These are phyloP conservation scores for Camponotus vicinus DNA, from an alignment of 1,140 invertebrate species.

Conservation along the genomic window DNA sequence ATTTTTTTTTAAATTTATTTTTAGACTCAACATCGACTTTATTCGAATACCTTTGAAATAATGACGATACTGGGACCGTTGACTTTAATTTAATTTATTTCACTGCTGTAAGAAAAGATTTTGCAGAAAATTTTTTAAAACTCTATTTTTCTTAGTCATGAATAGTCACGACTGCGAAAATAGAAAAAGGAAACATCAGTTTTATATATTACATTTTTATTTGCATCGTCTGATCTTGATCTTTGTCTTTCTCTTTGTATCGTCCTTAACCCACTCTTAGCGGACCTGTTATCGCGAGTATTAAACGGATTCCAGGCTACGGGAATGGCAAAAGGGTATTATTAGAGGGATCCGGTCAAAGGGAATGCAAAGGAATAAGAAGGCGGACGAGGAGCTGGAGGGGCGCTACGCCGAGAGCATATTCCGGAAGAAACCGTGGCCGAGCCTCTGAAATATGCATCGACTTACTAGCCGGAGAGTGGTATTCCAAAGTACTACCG, in stretches of 20 bases:
- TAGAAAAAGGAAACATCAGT: neutral
- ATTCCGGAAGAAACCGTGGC: constrained; percentile 77
- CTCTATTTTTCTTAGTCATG: neutral
- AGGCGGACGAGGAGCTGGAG: constrained; percentile 5
- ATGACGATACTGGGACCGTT: too few species aligned
- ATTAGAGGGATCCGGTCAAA: constrained; percentile 77
- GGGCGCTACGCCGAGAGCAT: constrained; percentile 71
- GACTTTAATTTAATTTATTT: too few species aligned
- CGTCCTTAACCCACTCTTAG: constrained; percentile 59
- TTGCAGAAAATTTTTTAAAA: neutral
- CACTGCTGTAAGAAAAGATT: neutral
- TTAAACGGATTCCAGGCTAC: constrained; percentile 75
- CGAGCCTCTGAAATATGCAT: constrained; percentile 77
- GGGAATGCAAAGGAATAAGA: constrained; percentile 72
- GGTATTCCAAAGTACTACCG: constrained; percentile 66
- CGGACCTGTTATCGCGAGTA: constrained; percentile 70
- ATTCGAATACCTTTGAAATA: too few species aligned
- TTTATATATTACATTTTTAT: constrained; percentile 12
- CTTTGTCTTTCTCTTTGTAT: constrained; percentile 2
- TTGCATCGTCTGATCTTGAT: constrained; percentile 7
- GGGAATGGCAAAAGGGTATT: constrained; percentile 74
- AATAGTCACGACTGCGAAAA: neutral
- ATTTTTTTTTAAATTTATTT: too few species aligned
- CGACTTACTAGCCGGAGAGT: constrained; percentile 70
- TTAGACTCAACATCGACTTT: too few species aligned